A percentile compares a stretch with the other conserved stretches of the same genome.
Conservation (phyloP, 2,113 vertebrate genomes). For the Catharus minimus region DNA sequence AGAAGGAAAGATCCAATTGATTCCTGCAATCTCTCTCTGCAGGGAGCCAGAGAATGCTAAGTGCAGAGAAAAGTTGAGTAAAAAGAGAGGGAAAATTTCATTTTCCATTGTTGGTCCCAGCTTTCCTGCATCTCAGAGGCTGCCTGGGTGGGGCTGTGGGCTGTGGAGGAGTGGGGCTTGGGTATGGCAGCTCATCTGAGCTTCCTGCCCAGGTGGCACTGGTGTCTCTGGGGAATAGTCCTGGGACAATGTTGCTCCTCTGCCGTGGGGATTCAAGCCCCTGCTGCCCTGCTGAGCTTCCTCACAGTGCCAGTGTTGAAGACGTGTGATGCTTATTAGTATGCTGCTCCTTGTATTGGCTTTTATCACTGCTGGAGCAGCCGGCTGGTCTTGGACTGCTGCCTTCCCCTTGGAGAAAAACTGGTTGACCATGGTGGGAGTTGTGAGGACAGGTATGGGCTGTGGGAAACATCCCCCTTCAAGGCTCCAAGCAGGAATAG, state of each 20-base stretch:
- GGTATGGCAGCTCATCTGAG: rapidly evolving
- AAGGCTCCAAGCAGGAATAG: rapidly evolving
- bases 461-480: background rate
- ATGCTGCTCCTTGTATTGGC: background rate
- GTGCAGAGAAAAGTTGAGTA: background rate
- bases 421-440: background rate
- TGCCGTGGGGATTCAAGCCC: background rate
- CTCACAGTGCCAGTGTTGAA: rapidly evolving
- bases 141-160: background rate
- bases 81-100: background rate
- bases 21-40: background rate
- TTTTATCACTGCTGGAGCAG: conserved; percentile 40
- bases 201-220: background rate
- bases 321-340: rapidly evolving
- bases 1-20: background rate
- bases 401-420: background rate
- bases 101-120: background rate
- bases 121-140: background rate
- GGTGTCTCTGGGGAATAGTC: background rate
- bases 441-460: background rate
- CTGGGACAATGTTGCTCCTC: background rate
- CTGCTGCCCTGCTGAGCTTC: background rate
- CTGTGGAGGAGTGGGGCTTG: background rate
- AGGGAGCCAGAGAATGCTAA: background rate
- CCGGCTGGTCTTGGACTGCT: background rate